Conservation (phyloP, 2,888 invertebrate species). For the Meta bourneti region DNA sequence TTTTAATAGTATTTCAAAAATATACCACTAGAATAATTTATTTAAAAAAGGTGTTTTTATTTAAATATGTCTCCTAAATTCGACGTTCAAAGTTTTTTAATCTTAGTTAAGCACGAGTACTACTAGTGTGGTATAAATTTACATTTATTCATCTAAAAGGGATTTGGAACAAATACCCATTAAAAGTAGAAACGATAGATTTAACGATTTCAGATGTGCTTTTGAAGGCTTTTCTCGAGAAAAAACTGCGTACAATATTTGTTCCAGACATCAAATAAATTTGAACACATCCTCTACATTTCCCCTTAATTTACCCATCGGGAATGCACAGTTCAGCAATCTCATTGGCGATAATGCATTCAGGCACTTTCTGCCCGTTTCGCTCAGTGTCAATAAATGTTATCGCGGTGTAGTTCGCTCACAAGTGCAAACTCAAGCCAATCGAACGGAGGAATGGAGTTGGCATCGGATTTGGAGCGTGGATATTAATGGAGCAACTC, state of each 20-base stretch:
- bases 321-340: neutral
- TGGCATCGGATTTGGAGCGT: neutral
- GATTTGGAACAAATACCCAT: too few relatives aligned
- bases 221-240: too few relatives aligned
- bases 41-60: too few relatives aligned
- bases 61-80: too few relatives aligned
- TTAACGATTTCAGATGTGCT: too few relatives aligned
- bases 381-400: constrained; percentile 29
- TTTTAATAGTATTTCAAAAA: too few relatives aligned
- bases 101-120: too few relatives aligned
- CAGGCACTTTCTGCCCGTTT: constrained; percentile 2
- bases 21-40: too few relatives aligned
- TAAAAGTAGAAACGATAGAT: too few relatives aligned
- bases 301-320: neutral
- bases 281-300: neutral
- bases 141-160: too few relatives aligned
- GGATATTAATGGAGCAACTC: neutral
- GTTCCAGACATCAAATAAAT: neutral
- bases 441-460: neutral
- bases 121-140: too few relatives aligned
- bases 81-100: too few relatives aligned
- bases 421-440: neutral
- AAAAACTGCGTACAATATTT: neutral
- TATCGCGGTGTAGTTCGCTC: neutral
- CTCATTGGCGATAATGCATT: constrained; percentile 20